phyloP scores from a whole-genome alignment of 2,113 vertebrate species.

The Odontesthes bonariensis region DNA sequence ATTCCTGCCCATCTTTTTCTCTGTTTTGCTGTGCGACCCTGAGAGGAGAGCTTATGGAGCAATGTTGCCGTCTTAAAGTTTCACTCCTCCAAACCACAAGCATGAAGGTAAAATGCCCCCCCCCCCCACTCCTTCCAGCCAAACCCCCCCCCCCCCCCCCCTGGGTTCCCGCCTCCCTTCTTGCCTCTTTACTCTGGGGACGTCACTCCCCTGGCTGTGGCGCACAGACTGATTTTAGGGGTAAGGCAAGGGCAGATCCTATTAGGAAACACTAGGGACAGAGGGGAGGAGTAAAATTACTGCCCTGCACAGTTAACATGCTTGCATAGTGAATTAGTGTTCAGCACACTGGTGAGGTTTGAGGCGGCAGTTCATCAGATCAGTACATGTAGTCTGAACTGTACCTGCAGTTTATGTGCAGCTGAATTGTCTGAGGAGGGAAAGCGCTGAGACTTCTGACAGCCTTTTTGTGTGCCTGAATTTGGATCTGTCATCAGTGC shows the following conservation, averaged over 20 bases:
- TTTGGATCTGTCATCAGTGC: conserved; percentile 3
- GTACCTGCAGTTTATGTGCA: conserved; percentile 38
- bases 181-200: conserved; percentile 39
- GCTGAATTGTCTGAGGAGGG: conserved; percentile 27
- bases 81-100: conserved; percentile 24
- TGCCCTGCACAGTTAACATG: conserved; percentile 52
- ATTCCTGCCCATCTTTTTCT: background rate
- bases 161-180: conserved; percentile 29
- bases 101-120: conserved; percentile 12
- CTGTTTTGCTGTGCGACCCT: conserved; percentile 15
- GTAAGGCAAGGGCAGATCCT: conserved; percentile 54
- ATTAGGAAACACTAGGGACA: conserved; percentile 66
- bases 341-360: conserved; percentile 43
- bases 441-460: conserved; percentile 7
- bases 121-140: background rate
- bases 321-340: conserved; percentile 61
- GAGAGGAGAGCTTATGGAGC: conserved; percentile 27
- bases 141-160: conserved; percentile 4
- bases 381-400: conserved; percentile 43
- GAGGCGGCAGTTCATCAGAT: conserved; percentile 38
- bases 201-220: conserved; percentile 45
- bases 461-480: conserved; percentile 18
- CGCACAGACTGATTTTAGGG: conserved; percentile 47
- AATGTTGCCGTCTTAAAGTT: conserved; percentile 41
- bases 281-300: conserved; percentile 74